Evolutionary conservation across 2,888 invertebrate species (phyloP).

Genomic region (Steinernema hermaphroditum): DNA sequence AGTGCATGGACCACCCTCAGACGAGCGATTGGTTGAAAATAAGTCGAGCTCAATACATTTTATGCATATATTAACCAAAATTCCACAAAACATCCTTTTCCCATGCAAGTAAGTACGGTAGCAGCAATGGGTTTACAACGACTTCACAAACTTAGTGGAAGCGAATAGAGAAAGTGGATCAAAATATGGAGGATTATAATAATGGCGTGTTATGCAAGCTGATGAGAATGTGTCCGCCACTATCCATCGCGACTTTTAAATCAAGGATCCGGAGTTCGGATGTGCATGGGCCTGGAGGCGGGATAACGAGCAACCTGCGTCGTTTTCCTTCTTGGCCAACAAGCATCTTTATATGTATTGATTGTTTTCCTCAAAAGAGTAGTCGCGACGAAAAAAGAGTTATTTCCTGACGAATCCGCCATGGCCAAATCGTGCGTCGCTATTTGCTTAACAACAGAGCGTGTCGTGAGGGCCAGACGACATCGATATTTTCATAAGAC

Average conservation of each 20-base stretch:
- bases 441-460: conserved; percentile 29
- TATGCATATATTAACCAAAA: background rate
- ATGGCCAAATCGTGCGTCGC: conserved; percentile 31
- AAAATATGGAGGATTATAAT: background rate
- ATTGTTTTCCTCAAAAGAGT: conserved; percentile 31
- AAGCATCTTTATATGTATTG: conserved; percentile 30
- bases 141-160: too few relatives aligned
- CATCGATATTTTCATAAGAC: conserved; percentile 25
- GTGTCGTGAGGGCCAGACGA: conserved; percentile 28
- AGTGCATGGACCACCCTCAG: conserved; percentile 16
- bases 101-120: too few relatives aligned
- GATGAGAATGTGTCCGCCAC: conserved; percentile 9
- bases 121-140: too few relatives aligned
- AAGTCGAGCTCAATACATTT: too few relatives aligned
- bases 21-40: background rate
- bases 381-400: conserved; percentile 28
- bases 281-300: conserved; percentile 20
- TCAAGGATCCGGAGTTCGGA: conserved; percentile 22
- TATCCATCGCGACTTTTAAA: conserved; percentile 27
- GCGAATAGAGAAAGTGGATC: background rate
- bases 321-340: conserved; percentile 22
- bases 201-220: conserved; percentile 25
- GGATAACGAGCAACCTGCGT: conserved; percentile 30
- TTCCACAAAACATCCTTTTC: too few relatives aligned
- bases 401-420: conserved; percentile 30